Percentiles rank a stretch among this genome's conserved stretches.
Conservation (phyloP, 2,797 vertebrate species). For the Pantherophis alleghaniensis region DNA sequence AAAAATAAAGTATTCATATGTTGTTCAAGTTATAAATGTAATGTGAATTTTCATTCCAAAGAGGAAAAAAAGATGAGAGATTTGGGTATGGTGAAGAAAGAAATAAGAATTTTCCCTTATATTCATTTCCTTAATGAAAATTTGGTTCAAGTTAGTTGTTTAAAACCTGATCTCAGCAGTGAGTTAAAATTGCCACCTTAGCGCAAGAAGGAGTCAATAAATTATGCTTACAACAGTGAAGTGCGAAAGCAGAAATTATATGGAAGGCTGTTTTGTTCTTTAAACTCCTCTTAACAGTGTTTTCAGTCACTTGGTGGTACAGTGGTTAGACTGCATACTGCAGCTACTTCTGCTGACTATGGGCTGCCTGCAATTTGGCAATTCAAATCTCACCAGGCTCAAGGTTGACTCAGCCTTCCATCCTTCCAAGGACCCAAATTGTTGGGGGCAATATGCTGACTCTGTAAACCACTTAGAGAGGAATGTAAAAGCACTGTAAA, state of each 20-base stretch:
- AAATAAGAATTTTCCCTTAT: background rate
- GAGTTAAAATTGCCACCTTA: background rate
- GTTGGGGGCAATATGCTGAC: too few relatives aligned
- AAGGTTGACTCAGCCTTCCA: too few relatives aligned
- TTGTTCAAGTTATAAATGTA: background rate
- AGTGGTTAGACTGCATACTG: too few relatives aligned
- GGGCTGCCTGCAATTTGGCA: too few relatives aligned
- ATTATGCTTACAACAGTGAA: background rate
- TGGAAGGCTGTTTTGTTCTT: background rate
- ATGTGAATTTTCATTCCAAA: background rate
- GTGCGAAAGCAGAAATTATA: background rate
- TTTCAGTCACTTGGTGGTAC: background rate
- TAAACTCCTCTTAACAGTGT: background rate
- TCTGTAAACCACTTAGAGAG: too few relatives aligned
- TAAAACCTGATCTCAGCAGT: background rate
- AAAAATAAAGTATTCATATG: background rate
- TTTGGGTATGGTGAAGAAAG: background rate
- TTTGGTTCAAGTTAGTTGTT: background rate
- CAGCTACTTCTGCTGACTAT: too few relatives aligned
- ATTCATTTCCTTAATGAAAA: background rate
- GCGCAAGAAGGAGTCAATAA: background rate
- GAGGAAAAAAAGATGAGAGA: background rate
- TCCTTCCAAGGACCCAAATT: too few relatives aligned
- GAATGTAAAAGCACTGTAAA: too few relatives aligned
- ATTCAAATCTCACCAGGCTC: too few relatives aligned